phyloP scores from a whole-genome alignment of 2,797 vertebrate genomes.

The Hyperoplus lanceolatus region DNA sequence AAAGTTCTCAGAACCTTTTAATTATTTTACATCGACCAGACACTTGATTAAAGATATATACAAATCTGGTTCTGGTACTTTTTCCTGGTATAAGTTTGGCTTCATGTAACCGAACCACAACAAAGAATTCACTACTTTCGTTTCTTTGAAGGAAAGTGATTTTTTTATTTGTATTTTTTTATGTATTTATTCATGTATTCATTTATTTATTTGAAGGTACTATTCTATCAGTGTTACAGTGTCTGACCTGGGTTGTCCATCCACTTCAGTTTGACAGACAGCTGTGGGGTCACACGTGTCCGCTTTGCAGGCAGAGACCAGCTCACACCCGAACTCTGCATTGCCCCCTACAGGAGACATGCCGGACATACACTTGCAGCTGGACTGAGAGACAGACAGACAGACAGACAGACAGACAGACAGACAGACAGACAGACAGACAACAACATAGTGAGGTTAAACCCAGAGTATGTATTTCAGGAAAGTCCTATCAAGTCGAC shows the following conservation, averaged over 20 bases:
- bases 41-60: not conserved
- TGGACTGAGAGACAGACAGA: constrained; percentile 69
- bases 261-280: constrained; percentile 79
- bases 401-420: constrained; percentile 44
- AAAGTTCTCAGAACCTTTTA: no score
- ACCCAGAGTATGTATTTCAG: not conserved
- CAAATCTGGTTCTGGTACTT: no score
- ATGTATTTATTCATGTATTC: no score
- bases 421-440: constrained; percentile 9
- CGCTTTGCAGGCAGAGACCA: constrained; percentile 75
- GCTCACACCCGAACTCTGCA: constrained; percentile 79
- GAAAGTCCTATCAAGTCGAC: no score
- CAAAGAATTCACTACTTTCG: no score
- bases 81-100: no score
- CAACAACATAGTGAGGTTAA: not conserved
- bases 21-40: not conserved
- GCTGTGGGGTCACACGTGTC: constrained; percentile 85
- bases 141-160: no score
- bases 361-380: constrained; percentile 90
- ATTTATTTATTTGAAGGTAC: no score
- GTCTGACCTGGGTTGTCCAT: constrained; percentile 78
- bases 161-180: no score
- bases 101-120: no score
- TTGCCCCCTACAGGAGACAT: constrained; percentile 68
- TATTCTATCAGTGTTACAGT: not conserved